phyloP scores from a whole-genome alignment of 2,113 vertebrate genomes.

The Panurus biarmicus region DNA sequence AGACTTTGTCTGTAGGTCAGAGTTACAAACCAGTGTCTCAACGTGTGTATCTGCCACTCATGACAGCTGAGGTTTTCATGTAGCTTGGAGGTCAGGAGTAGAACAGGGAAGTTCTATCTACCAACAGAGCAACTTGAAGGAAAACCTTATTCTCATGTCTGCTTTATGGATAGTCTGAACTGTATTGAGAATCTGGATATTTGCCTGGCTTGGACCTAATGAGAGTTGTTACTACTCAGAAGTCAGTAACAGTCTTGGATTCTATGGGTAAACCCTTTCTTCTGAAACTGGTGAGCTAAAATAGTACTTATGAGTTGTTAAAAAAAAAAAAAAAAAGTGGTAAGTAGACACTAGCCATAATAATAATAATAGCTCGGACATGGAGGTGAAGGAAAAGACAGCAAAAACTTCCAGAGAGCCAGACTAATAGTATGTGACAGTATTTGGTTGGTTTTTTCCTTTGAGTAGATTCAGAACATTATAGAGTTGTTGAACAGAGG shows the following conservation, averaged over 20 bases:
- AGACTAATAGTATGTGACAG: neutral
- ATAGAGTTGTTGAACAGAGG: constrained; percentile 57
- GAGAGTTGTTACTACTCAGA: neutral
- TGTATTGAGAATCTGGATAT: neutral
- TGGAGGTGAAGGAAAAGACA: neutral
- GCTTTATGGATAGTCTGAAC: neutral
- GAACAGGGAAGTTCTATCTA: neutral
- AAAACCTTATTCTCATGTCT: neutral
- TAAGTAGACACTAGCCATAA: neutral
- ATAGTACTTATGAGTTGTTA: neutral
- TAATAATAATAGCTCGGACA: neutral
- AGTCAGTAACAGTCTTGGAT: neutral
- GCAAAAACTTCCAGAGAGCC: neutral
- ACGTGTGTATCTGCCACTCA: neutral
- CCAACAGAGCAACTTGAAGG: neutral
- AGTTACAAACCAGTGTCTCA: neutral
- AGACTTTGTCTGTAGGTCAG: neutral
- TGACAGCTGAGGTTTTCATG: neutral
- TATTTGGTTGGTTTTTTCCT: neutral
- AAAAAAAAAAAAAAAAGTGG: neutral
- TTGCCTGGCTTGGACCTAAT: neutral
- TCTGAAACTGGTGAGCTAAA: neutral
- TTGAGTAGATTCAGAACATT: constrained; percentile 63
- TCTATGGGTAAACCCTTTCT: neutral
- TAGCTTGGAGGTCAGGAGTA: neutral